A percentile compares a stretch with the other conserved stretches of the same genome.
Evolutionary conservation across 2,888 invertebrate species (phyloP).

Genomic region (Brachynemurus nebulosus): DNA sequence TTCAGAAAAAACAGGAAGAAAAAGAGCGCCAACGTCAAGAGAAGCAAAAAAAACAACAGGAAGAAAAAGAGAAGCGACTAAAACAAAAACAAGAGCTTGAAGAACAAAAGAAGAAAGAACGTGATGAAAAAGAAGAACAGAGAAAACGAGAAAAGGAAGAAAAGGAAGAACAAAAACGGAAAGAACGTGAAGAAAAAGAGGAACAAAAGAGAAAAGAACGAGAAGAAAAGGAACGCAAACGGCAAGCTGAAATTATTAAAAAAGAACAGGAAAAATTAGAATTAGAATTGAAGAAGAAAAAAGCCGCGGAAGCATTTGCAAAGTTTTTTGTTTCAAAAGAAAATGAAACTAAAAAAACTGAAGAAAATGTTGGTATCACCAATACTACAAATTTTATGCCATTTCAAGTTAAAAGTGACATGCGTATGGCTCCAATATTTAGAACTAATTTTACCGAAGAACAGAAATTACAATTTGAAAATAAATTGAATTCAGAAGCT

Average conservation of each 20-base stretch:
- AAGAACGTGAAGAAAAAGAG: slow-evolving; percentile 22
- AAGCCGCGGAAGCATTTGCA: slow-evolving; percentile 62
- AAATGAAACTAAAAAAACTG: slow-evolving; percentile 22
- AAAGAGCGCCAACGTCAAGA: slow-evolving; percentile 38
- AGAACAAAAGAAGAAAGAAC: slow-evolving; percentile 18
- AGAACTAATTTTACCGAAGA: slow-evolving; percentile 41
- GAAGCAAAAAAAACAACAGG: slow-evolving; percentile 28
- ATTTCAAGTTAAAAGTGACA: slow-evolving; percentile 67
- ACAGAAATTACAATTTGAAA: slow-evolving; percentile 40
- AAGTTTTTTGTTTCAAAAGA: slow-evolving; percentile 67
- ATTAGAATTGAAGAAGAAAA: slow-evolving; percentile 60
- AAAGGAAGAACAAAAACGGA: slow-evolving; percentile 32
- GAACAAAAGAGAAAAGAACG: slow-evolving; percentile 34
- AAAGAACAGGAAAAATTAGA: slow-evolving; percentile 53
- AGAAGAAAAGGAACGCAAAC: slow-evolving; percentile 35
- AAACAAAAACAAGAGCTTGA: slow-evolving; percentile 31
- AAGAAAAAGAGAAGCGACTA: slow-evolving; percentile 30
- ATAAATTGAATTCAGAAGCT: slow-evolving; percentile 27
- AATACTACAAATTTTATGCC: slow-evolving; percentile 47
- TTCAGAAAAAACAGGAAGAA: slow-evolving; percentile 41
- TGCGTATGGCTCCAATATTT: slow-evolving; percentile 67
- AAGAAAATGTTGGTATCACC: slow-evolving; percentile 33
- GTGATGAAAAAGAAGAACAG: slow-evolving; percentile 23
- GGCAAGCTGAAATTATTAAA: slow-evolving; percentile 36
- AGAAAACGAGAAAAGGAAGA: slow-evolving; percentile 22